Conservation (phyloP, 2,797 vertebrate species). For the Falco peregrinus region DNA sequence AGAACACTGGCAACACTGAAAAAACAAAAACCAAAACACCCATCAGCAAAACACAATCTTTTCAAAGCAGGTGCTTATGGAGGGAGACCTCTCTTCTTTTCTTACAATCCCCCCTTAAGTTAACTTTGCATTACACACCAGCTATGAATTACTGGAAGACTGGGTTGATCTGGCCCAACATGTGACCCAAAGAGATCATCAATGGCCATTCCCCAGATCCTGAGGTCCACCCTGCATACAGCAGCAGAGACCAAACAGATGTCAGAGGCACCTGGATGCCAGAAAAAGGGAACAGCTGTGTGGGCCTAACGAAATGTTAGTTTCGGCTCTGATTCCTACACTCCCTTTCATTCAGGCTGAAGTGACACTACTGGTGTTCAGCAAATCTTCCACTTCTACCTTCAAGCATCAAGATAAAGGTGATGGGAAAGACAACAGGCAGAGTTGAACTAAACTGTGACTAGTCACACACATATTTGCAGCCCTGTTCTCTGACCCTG, state of each 20-base stretch:
- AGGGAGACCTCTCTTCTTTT: neutral
- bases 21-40: neutral
- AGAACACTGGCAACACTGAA: neutral
- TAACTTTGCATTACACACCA: neutral
- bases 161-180: neutral
- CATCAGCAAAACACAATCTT: neutral
- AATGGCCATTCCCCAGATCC: neutral
- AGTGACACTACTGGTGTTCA: neutral
- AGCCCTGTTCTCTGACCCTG: neutral
- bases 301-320: neutral
- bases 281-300: neutral
- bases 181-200: neutral
- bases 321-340: accelerated
- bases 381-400: neutral
- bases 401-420: neutral
- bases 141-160: neutral
- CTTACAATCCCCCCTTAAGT: neutral
- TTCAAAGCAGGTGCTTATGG: neutral
- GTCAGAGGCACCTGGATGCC: neutral
- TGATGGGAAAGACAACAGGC: neutral
- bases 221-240: neutral
- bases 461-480: neutral
- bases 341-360: neutral
- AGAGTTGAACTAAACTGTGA: neutral
- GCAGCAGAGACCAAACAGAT: neutral